Evolutionary conservation across 2,888 invertebrate species (phyloP).

Genomic region (Theretra japonica): DNA sequence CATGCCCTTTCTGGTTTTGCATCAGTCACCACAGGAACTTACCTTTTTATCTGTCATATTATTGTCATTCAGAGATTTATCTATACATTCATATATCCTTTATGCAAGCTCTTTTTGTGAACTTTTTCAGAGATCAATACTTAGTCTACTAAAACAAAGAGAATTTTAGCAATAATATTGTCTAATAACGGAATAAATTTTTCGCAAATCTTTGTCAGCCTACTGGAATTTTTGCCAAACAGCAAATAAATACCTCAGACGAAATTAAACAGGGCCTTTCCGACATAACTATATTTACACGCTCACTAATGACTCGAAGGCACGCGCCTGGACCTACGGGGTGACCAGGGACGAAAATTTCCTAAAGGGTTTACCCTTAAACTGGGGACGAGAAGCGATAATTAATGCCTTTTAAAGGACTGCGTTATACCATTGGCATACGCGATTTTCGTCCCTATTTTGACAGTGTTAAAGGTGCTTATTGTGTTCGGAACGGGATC

Average conservation of each 20-base stretch:
- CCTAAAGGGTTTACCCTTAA: conserved; percentile 82
- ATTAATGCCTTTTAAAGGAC: conserved; percentile 80
- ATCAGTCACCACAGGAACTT: too few relatives aligned
- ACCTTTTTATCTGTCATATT: too few relatives aligned
- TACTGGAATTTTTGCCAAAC: conserved; percentile 2
- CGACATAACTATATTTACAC: conserved; percentile 75
- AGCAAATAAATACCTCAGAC: conserved; percentile 51
- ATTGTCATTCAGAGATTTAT: too few relatives aligned
- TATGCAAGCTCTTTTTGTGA: too few relatives aligned
- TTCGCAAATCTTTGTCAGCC: neutral
- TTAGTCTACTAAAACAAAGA: too few relatives aligned
- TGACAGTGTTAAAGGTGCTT: conserved; percentile 42
- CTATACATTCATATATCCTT: too few relatives aligned
- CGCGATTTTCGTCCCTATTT: conserved; percentile 48
- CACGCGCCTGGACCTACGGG: conserved; percentile 75
- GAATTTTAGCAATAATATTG: neutral
- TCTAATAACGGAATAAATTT: neutral
- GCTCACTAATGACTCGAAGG: conserved; percentile 76
- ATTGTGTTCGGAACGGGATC: conserved; percentile 43
- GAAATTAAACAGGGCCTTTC: conserved; percentile 69
- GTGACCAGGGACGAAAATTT: conserved; percentile 83
- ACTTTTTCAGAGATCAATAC: too few relatives aligned
- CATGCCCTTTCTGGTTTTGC: too few relatives aligned
- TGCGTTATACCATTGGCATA: conserved; percentile 50
- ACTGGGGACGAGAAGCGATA: conserved; percentile 75